Percentiles rank a stretch among this genome's conserved stretches.
phyloP scores from a whole-genome alignment of 2,888 invertebrate genomes.

The Ashinkailepas kermadecensis region DNA sequence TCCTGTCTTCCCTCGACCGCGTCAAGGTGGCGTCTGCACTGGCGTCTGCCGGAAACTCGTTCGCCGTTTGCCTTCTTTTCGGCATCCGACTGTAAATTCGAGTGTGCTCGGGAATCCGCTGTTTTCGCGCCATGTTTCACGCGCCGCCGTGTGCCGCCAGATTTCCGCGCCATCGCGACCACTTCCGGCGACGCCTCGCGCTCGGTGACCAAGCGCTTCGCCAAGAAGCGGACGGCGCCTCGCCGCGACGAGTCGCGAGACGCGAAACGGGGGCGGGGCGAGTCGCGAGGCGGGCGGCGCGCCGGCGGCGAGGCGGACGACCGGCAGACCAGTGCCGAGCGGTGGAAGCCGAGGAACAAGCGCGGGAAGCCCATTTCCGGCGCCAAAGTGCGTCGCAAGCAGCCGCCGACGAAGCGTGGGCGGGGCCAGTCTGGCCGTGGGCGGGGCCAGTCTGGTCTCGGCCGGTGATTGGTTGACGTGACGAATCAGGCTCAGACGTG shows the following conservation, averaged over 20 bases:
- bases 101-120: too few species aligned
- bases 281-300: background rate
- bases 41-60: too few species aligned
- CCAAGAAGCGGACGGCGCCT: background rate
- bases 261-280: background rate
- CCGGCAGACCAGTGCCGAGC: background rate
- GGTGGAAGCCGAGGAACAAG: slow-evolving; percentile 3
- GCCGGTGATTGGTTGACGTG: background rate
- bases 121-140: too few species aligned
- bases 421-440: too few species aligned
- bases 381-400: background rate
- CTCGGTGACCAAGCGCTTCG: background rate
- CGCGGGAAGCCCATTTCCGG: slow-evolving; percentile 9
- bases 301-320: background rate
- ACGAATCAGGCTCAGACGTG: too few species aligned
- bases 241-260: too few species aligned
- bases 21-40: too few species aligned
- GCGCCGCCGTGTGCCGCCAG: background rate
- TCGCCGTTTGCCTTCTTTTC: too few species aligned
- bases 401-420: background rate
- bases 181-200: background rate
- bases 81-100: too few species aligned
- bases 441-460: background rate
- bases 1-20: too few species aligned
- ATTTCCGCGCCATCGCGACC: background rate